Base-by-base conservation (phyloP, 1,140 invertebrate genomes). In the Halictus rubicundus region DNA sequence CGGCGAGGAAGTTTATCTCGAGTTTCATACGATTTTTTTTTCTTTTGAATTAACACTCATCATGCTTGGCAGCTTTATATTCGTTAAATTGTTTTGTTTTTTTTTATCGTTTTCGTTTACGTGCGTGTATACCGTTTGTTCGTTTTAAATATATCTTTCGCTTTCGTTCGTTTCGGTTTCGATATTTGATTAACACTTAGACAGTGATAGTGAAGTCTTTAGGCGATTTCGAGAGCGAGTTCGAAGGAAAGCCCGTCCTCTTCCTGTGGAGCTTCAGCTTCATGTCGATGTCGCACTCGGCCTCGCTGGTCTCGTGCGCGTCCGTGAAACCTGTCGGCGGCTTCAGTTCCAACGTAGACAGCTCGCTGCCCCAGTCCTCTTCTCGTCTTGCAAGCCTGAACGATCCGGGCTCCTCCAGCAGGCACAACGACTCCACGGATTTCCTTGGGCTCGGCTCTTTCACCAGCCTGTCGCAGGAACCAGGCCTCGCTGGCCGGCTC, bases 201-300 rank as follows among this genome's bases (percentile, higher is more conserved):
- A 93, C 92, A 85, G 92, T 91, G 88, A 93, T 93, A 78, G 92
- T 92, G 83, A 92, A 93, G 88, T 92, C 92, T 72, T 93, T 92
- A 68, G 90, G 89, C 78, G 91, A 92, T 87, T 92, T 92, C 23
- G 91, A 92, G 73, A 92, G 89, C 71, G 91, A 91, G 86, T 81
- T 90, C 77, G 88, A 86, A 63, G 87, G 72, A 25, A 87, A 81
- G 16, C 81, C 83, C 42, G 83, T 78, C 73, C 83, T 87, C 82
- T 90, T 92, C 61, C 88, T 89, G 49, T 92, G 90, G 27, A 93
- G 81, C 78, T 88, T 90, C 7, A 92, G 83, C 79, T 92, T 91
- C 80, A 92, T 90, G 79, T 93, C 92, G 83, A 93, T 92, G 83
- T 94, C 93, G 83, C 93, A 93, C 75, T 93, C 93, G 59, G 92